phyloP scores from a whole-genome alignment of 2,113 vertebrate species.

The Engraulis encrasicolus region DNA sequence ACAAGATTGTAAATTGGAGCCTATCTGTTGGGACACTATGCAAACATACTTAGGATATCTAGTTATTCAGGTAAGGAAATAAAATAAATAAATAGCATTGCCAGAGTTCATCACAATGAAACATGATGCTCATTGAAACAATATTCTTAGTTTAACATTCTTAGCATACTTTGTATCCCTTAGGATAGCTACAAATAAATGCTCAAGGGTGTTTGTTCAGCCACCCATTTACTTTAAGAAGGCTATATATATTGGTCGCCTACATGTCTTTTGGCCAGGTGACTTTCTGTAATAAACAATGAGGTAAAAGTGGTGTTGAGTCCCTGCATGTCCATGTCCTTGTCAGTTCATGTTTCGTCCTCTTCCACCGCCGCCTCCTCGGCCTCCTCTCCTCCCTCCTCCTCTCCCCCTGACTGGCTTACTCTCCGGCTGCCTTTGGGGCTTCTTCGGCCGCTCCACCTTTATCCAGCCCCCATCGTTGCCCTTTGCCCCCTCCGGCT shows the following conservation, averaged over 20 bases:
- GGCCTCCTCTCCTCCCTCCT: too few relatives aligned
- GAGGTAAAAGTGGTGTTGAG: neutral
- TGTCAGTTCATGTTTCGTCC: slow-evolving; percentile 73
- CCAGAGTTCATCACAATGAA: neutral
- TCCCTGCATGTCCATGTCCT: too few relatives aligned
- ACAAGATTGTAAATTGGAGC: neutral
- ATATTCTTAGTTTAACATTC: neutral
- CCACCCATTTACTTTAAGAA: neutral
- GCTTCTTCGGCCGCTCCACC: slow-evolving; percentile 85
- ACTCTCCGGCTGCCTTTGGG: slow-evolving; percentile 73
- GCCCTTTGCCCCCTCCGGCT: slow-evolving; percentile 75
- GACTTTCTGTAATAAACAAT: neutral
- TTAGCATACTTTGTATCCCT: neutral
- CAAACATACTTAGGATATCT: neutral
- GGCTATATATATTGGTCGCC: neutral
- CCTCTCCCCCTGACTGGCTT: slow-evolving; percentile 73
- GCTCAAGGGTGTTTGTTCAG: neutral
- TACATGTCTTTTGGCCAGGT: neutral
- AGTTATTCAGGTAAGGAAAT: neutral
- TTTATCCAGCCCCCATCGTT: slow-evolving; percentile 90
- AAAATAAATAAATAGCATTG: neutral
- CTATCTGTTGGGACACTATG: too few relatives aligned
- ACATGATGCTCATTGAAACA: neutral
- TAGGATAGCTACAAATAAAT: neutral
- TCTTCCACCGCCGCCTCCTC: slow-evolving; percentile 80